phyloP scores from a whole-genome alignment of 2,888 invertebrate genomes.

The Microctonus brassicae region DNA sequence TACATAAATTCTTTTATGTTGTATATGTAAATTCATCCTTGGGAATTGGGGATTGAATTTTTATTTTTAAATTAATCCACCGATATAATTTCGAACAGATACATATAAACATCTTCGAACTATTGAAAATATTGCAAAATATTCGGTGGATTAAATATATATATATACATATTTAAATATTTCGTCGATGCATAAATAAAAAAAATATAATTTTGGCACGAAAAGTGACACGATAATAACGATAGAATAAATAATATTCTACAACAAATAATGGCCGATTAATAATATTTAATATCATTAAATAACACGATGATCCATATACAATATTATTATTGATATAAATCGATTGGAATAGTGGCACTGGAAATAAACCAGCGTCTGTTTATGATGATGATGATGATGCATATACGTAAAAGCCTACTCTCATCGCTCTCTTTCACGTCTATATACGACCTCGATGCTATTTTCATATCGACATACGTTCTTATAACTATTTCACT shows the following conservation, averaged over 20 bases:
- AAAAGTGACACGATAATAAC: not conserved
- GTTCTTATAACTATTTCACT: constrained; percentile 28
- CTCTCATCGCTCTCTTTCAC: too few relatives aligned
- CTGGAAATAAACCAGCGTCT: constrained; percentile 38
- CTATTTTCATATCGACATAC: constrained; percentile 55
- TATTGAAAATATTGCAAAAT: not conserved
- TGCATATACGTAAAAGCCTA: constrained; percentile 38
- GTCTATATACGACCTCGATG: constrained; percentile 53
- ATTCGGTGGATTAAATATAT: not conserved
- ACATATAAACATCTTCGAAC: not conserved
- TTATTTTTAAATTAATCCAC: not conserved
- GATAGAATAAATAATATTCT: too few relatives aligned
- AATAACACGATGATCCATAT: not conserved
- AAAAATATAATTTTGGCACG: not conserved
- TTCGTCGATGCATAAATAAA: not conserved
- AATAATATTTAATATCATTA: too few relatives aligned
- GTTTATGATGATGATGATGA: constrained; percentile 28
- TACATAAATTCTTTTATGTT: not conserved
- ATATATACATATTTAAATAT: not conserved
- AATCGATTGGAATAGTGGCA: constrained; percentile 37
- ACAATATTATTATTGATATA: constrained; percentile 19
- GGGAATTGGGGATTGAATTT: not conserved
- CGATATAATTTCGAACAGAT: not conserved
- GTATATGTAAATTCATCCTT: not conserved
- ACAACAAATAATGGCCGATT: too few relatives aligned